Conservation (phyloP, 1,140 invertebrate species). For the Philotrypesis tridentata region DNA sequence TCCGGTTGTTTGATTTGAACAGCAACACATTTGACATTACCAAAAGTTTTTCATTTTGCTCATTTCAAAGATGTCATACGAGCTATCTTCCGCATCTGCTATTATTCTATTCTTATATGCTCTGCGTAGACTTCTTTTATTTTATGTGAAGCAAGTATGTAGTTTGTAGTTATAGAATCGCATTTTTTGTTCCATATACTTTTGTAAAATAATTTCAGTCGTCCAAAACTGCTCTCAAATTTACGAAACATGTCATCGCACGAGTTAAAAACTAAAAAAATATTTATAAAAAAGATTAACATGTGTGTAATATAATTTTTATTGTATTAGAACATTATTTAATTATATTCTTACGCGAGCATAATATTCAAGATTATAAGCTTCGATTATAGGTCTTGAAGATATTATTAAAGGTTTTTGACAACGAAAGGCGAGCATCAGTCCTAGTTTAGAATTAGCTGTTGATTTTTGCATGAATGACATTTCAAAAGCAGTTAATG, state of each 20-base stretch:
- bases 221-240: slow-evolving; percentile 45
- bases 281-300: no score
- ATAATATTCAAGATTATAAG: slow-evolving; percentile 52
- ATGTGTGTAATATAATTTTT: no score
- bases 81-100: no score
- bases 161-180: no score
- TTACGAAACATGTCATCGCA: slow-evolving; percentile 52
- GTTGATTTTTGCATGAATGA: slow-evolving; percentile 28
- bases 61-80: no score
- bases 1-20: no score
- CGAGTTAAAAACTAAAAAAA: slow-evolving; percentile 51
- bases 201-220: not conserved
- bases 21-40: no score
- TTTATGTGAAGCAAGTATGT: no score
- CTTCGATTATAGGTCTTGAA: slow-evolving; percentile 45
- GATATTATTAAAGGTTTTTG: slow-evolving; percentile 38
- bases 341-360: slow-evolving; percentile 39
- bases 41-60: no score
- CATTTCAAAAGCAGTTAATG: slow-evolving; percentile 3
- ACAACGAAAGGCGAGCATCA: slow-evolving; percentile 47
- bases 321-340: not conserved
- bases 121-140: no score
- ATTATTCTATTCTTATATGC: no score
- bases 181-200: no score
- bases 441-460: slow-evolving; percentile 4